Conservation (phyloP, 2,113 vertebrate genomes). For the Atractosteus spatula region DNA sequence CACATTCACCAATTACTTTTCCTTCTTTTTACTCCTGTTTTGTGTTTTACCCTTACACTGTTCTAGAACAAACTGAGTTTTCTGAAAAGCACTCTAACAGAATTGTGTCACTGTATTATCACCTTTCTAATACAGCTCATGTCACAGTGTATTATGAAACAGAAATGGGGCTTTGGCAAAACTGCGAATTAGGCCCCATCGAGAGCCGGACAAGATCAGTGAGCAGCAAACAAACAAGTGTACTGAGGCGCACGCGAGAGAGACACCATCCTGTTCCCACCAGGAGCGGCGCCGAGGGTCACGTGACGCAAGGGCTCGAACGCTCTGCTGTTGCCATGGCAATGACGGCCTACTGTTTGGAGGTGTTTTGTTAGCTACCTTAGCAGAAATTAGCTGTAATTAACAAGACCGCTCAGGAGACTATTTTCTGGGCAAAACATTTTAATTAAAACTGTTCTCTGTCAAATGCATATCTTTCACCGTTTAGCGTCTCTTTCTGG, state of each 20-base stretch:
- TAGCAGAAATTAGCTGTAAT: slow-evolving; percentile 63
- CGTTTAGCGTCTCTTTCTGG: slow-evolving; percentile 64
- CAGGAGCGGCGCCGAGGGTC: slow-evolving; percentile 21
- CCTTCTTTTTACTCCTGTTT: background rate
- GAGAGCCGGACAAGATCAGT: slow-evolving; percentile 37
- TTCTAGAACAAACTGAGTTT: background rate
- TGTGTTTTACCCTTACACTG: slow-evolving; percentile 16
- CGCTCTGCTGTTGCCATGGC: slow-evolving; percentile 49
- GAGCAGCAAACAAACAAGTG: slow-evolving; percentile 37
- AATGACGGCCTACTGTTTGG: slow-evolving; percentile 45
- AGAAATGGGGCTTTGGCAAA: background rate
- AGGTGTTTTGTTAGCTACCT: slow-evolving; percentile 35
- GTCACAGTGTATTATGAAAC: too few relatives aligned
- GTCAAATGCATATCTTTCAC: slow-evolving; percentile 54
- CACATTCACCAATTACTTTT: too few relatives aligned
- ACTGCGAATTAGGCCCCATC: slow-evolving; percentile 41
- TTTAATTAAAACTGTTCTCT: slow-evolving; percentile 67
- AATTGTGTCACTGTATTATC: too few relatives aligned
- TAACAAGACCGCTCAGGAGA: slow-evolving; percentile 62
- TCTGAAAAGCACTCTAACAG: too few relatives aligned
- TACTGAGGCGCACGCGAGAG: slow-evolving; percentile 35
- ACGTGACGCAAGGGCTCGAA: slow-evolving; percentile 32
- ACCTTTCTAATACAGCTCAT: too few relatives aligned
- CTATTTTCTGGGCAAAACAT: slow-evolving; percentile 69
- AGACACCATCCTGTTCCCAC: slow-evolving; percentile 25